Conservation (phyloP, 2,113 vertebrate genomes). For the Hymenochirus boettgeri region DNA sequence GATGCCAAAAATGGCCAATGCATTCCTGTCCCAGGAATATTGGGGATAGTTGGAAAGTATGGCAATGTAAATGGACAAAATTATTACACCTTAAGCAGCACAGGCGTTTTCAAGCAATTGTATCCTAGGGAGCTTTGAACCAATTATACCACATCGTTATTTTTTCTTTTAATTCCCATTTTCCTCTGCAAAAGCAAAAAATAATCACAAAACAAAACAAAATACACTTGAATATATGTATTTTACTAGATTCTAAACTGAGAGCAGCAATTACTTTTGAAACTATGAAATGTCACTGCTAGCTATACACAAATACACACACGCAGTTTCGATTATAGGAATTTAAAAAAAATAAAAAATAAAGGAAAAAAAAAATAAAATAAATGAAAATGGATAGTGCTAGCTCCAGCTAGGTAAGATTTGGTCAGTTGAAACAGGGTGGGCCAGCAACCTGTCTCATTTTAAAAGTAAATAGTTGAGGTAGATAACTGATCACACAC, state of each 20-base stretch:
- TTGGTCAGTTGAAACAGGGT: constrained; percentile 95
- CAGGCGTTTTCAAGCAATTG: constrained; percentile 65
- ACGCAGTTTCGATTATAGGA: constrained; percentile 71
- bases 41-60: too few species aligned
- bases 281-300: constrained; percentile 84
- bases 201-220: constrained; percentile 63
- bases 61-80: too few species aligned
- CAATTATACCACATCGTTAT: constrained; percentile 78
- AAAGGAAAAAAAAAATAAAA: constrained; percentile 56
- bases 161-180: constrained; percentile 30
- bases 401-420: constrained; percentile 94
- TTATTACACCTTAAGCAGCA: constrained; percentile 19
- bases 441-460: constrained; percentile 91
- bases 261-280: constrained; percentile 86
- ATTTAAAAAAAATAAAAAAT: constrained; percentile 80
- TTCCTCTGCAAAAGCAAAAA: constrained; percentile 40
- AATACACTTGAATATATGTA: constrained; percentile 70
- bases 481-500: constrained; percentile 95
- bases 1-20: too few species aligned
- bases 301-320: constrained; percentile 77
- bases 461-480: constrained; percentile 92
- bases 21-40: too few species aligned
- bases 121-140: constrained; percentile 79
- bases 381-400: constrained; percentile 75
- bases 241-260: constrained; percentile 76